Base-by-base conservation (phyloP, 2,888 invertebrate species). In the Orthosia incerta region DNA sequence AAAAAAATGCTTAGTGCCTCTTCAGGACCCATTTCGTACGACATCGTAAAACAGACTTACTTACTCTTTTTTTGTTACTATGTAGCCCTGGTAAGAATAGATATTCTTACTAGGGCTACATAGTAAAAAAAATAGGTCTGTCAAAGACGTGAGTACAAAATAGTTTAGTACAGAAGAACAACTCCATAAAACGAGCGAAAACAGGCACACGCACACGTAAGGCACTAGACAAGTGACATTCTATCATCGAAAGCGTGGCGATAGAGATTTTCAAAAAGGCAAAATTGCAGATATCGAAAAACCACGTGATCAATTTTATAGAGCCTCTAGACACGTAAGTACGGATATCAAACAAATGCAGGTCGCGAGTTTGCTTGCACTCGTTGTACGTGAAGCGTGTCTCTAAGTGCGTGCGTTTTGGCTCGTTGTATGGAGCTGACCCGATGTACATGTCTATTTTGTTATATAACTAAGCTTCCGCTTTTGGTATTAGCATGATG, bases 401-500 rank as follows among this genome's bases (percentile, higher is more conserved):
- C 13, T 20, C 9, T 18, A 18, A 20, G 64, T 20, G 5, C 26
- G 63, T 20, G 60, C n/a, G 15, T 26, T 45, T 60, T 23, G 0
- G 7, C 12, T 46, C 3, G 9, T 13, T 48, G 2, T 51, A 26
- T n/a, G 5, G 11, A 48, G 15, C 5, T 4, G 1, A 3, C 4
- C 23, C 48, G 39, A 12, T 55, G 20, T 3, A n/a, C n/a, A 7
- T 46, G 31, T 51, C 15, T 72, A 2, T 18, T 26, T 16, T 16
- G 16, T 71, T 39, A 13, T 3, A 0, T n/a, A n/a, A 26, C 48
- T 23, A 18, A 51, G 26, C 46, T 57, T 18, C 45, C 45, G 20
- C n/a, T 31, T 57, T 50, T 0, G n/a, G 48, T 5, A 31, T 48
- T 77, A 64, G 84, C 84, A 84, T 83, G 82, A 69, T 72, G 18